Base-by-base conservation (phyloP, 2,113 vertebrate genomes). In the Atherinomorus stipes region DNA sequence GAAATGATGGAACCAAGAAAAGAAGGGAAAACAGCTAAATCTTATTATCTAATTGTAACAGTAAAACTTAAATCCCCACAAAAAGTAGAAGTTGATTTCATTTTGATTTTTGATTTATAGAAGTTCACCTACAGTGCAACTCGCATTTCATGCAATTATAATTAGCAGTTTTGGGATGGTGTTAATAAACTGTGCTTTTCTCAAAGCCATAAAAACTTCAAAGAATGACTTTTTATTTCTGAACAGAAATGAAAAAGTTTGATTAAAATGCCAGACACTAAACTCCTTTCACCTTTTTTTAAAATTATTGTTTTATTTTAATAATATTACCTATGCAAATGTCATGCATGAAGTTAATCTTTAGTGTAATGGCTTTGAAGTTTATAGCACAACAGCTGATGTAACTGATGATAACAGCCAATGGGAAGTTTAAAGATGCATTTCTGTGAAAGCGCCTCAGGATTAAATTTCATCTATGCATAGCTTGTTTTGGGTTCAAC, bases 91-190 rank as follows among this genome's bases (percentile, higher is more conserved):
- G 81, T 47, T 38, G 22, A 51, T 67, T 77, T 75, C 2, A 52
- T 74, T 85, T 53, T 13, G 52, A 66, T 66, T 71, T 40, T 26
- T 34, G 50, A 49, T 64, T 77, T 68, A n/a, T 74, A 66, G 10
- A 59, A 38, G 21, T 66, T 53, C 60, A 58, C 4, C 34, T 56
- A 22, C 47, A 22, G 59, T 56, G 50, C 16, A 16, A 22, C n/a
- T n/a, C 51, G 40, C 22, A 52, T 64, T 59, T 54, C 22, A 38
- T 26, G 12, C 64, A 25, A 44, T 68, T 56, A 42, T 53, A 77
- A 84, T 42, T 37, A 63, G 61, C 38, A 28, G 40, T 67, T 74
- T 34, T 34, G 49, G 13, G 19, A 21, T 42, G 19, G 61, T 54
- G 66, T 64, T 4, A 7, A 1, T 1, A 0, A 50, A 45, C 13